Evolutionary conservation across 2,888 invertebrate genomes (phyloP), one percentile per base, ranked within the genome.

Genomic region (Salpingus planirostris): DNA sequence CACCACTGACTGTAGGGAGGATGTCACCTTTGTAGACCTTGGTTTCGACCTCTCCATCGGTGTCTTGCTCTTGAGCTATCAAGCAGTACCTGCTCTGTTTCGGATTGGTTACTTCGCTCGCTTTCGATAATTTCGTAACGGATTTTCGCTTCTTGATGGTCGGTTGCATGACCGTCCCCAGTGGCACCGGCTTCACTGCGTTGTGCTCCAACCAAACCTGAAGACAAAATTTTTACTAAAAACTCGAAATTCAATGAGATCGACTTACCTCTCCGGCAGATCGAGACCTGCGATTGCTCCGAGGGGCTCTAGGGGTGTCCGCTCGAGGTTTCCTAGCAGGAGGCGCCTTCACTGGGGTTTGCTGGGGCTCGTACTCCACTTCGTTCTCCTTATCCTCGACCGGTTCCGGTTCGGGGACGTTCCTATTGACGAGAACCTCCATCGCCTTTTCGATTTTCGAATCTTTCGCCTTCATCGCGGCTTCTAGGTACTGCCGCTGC

Each of bases 21-120:
- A 97, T 86, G 59, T 96, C 90, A 8, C 86, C 96, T 77, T 84
- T 97, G 58, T 87, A 90, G 10, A 95, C 59, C 52, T 87, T 87
- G 0, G 96, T 97, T 62, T 92, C 91, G 2, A 97, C 67, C 55
- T 92, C 92, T 0, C 97, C 97, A 48, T 86, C 87, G 6, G 6
- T 18, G 11, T 26, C 35, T 7, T 27, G 31, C 27, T 35, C 39
- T 24, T 39, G 39, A 6, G 35, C 32, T 13, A 32, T 81, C 1
- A 98, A 71, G 44, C 93, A 87, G 61, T 98, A 98, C 55, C 92
- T 92, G 11, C 71, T 59, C 47, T 73, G 77, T 55, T 77, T 80
- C 0, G 69, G 64, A 51, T 78, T 76, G 0, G 77, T 75, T 5
- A 91, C 74, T 46, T 80, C 76, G 69, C 83, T 86, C 0, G 84